Evolutionary conservation across 2,113 vertebrate genomes (phyloP).

Genomic region (Varanus salvator): DNA sequence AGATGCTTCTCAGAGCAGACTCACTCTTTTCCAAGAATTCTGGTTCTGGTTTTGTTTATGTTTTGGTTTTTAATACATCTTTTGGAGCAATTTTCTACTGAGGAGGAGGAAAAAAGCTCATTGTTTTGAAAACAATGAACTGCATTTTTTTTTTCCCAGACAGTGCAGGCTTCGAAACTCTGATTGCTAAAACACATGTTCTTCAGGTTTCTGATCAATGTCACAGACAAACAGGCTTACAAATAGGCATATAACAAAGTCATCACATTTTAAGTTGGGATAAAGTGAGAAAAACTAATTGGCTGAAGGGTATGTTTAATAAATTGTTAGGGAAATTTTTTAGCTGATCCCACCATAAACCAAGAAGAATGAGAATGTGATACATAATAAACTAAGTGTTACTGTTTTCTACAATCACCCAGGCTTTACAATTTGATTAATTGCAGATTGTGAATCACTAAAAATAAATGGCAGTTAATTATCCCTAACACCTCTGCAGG

Average conservation of each 20-base stretch:
- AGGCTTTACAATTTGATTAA: conserved; percentile 77
- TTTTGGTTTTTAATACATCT: neutral
- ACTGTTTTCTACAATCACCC: conserved; percentile 70
- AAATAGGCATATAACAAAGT: conserved; percentile 67
- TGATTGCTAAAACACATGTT: conserved; percentile 62
- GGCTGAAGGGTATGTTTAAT: conserved; percentile 70
- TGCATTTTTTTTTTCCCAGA: conserved; percentile 40
- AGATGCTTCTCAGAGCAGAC: accelerated
- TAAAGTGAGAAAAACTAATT: conserved; percentile 75
- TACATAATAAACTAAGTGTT: conserved; percentile 79
- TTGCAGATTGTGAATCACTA: conserved; percentile 77
- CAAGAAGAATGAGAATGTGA: conserved; percentile 71
- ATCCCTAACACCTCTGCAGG: conserved; percentile 75
- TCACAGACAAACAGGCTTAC: conserved; percentile 63
- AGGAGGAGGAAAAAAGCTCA: neutral
- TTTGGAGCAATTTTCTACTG: neutral
- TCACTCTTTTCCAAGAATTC: neutral
- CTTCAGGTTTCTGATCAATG: conserved; percentile 42
- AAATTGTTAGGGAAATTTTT: conserved; percentile 64
- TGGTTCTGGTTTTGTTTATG: neutral
- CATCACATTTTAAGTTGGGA: conserved; percentile 66
- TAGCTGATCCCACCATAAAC: conserved; percentile 74
- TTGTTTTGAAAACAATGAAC: conserved; percentile 39
- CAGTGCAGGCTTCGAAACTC: conserved; percentile 27
- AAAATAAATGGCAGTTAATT: conserved; percentile 81